Percentiles rank a stretch among this genome's conserved stretches.
These are phyloP conservation scores for Luffia ferchaultella DNA, from an alignment of 2,888 invertebrate genomes.

Conservation along the genomic window DNA sequence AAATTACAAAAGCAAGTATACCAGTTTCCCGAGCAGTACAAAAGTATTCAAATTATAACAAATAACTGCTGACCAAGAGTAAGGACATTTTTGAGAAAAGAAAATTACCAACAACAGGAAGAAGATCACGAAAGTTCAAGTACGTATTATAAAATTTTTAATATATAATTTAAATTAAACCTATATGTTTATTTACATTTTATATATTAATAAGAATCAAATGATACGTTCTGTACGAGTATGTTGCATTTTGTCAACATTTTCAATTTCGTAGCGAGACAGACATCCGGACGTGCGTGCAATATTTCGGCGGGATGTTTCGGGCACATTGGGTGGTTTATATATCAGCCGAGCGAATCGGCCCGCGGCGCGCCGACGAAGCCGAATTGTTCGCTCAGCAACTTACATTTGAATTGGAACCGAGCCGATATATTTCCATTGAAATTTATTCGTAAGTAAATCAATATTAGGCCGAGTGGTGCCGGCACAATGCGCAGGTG, in stretches of 20 bases:
- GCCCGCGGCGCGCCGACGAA: not conserved
- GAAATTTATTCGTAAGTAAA: not conserved
- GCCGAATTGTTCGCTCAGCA: not conserved
- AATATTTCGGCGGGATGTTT: not conserved
- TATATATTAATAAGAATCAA: not conserved
- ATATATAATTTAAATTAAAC: not conserved
- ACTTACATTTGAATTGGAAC: not conserved
- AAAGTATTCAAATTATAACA: too few relatives aligned
- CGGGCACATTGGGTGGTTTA: not conserved
- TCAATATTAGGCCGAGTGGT: not conserved
- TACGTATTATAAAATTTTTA: not conserved
- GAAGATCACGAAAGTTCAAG: not conserved
- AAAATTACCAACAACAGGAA: not conserved
- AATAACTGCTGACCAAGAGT: not conserved
- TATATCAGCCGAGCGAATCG: too few relatives aligned
- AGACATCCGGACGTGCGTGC: not conserved
- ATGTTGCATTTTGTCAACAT: not conserved
- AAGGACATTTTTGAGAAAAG: not conserved
- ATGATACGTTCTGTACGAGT: not conserved
- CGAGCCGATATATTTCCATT: not conserved
- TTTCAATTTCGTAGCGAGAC: not conserved
- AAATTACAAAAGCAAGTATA: too few relatives aligned
- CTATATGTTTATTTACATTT: not conserved
- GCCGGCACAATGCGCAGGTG: not conserved
- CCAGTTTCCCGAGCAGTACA: too few relatives aligned